Evolutionary conservation across 2,113 vertebrate species (phyloP), one percentile per base, ranked within the genome.

Genomic region (Ginglymostoma cirratum): DNA sequence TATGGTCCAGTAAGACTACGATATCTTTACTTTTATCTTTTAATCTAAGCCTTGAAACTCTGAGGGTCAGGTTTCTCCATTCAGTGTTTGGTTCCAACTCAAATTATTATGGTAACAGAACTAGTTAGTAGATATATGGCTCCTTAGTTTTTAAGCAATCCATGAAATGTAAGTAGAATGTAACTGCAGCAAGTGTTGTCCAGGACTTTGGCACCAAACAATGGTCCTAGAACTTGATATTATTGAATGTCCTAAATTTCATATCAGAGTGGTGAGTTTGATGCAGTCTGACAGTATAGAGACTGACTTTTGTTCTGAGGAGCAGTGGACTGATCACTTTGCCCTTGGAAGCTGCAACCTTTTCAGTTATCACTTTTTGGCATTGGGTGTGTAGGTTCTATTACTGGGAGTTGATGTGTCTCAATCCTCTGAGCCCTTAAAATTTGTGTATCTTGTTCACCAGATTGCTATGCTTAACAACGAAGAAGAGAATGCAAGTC

Each of bases 341-440:
- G 65, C 87, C 34, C 19, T 42, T 1, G 66, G 66, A 70, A 27
- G 42, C 17, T 45, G 19, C 65, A 45, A 67, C 17, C 19, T 66
- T 48, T 38, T 70, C 30, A 3, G 21, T 72, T 17, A 30, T 2
- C 70, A 21, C 67, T 94, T 70, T 42, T 12, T 52, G 23, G 21
- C 42, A 48, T 2, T 42, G n/a, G n/a, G 87, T 61, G 27, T 30
- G 38, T 10, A 66, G 3, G 5, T n/a, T 72, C 90, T 69, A 96
- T 80, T 96, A 96, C n/a, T 96, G 96, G 38, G 96, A 95, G 55
- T 65, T 96, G 95, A 96, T 96, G 83, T 96, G 96, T 92, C 96
- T 96, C 66, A 96, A 78, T 85, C 96, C 96, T 94, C 90, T 96
- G 24, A 96, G 72, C 96, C 96, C 17, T 23, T 69, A 1, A 69